These are phyloP conservation scores for Homarus gammarus DNA, from an alignment of 2,888 invertebrate genomes.

Conservation along the genomic window DNA sequence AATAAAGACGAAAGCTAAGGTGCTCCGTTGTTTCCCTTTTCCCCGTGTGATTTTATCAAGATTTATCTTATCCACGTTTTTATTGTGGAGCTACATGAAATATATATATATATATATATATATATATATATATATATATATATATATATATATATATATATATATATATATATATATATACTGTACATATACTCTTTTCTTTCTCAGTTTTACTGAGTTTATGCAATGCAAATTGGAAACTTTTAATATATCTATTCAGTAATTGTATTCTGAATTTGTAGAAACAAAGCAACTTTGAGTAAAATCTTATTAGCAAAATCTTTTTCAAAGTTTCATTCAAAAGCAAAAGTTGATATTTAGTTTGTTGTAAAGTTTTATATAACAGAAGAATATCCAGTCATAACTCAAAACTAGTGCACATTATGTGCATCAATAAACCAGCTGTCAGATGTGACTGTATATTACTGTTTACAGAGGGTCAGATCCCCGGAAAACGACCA, in stretches of 20 bases:
- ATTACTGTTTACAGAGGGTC: conserved; percentile 69
- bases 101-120: too few relatives aligned
- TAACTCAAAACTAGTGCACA: neutral
- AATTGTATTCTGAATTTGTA: neutral
- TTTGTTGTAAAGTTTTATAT: neutral
- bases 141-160: too few relatives aligned
- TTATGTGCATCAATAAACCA: neutral
- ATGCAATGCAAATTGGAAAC: neutral
- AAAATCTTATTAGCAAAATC: neutral
- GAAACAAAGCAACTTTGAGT: neutral
- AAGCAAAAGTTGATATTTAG: neutral
- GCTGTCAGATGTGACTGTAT: neutral
- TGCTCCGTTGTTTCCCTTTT: too few relatives aligned
- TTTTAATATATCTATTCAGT: neutral
- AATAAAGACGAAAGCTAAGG: too few relatives aligned
- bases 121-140: too few relatives aligned
- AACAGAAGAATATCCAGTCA: conserved; percentile 1
- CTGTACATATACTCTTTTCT: neutral
- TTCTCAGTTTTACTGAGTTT: neutral
- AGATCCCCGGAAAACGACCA: conserved; percentile 71
- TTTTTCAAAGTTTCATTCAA: neutral
- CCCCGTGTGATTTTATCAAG: too few relatives aligned
- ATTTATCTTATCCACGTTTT: too few relatives aligned
- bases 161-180: too few relatives aligned
- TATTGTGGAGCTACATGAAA: too few relatives aligned